Evolutionary conservation across 1,140 invertebrate genomes (phyloP), one percentile per base, ranked within the genome.

Genomic region (Bombus sylvicola): DNA sequence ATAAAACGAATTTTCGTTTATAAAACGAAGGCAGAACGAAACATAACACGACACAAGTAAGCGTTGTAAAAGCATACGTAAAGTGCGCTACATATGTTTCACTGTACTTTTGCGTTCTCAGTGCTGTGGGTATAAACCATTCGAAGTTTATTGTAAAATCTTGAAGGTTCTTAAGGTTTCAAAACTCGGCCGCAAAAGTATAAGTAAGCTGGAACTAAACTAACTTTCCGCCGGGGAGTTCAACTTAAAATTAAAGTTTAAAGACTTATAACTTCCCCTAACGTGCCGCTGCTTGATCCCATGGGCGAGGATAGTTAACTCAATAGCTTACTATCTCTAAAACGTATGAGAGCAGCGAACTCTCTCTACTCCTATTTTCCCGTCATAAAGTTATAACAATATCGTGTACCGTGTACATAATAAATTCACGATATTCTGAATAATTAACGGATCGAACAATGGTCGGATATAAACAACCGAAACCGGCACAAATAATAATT

Each of bases 221-320:
- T 77, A 89, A 89, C 87, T 91, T 87, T 88, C 66, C 69, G 18
- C 73, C 47, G 73, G 72, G 71, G 85, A 89, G 90, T 91, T 89
- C 90, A 92, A 90, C 87, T 89, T 92, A 90, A 93, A 93, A 92
- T 93, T 93, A 93, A 93, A 92, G 86, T 93, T 91, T 92, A 92
- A 91, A 93, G 92, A 92, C 92, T 92, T 92, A 91, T 92, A 93
- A 92, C 91, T 92, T 92, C 83, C 59, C 28, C 81, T 90, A 91
- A 89, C 91, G 87, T 89, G 85, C 82, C 74, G 77, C 73, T 77
- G 62, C 89, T 85, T 87, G 87, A 90, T 89, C 90, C 85, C 78
- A 53, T 66, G 77, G 81, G 90, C 83, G 83, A 89, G 82, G 78
- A 85, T 90, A 86, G 85, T 88, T 90, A 90, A 90, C 79, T 88